These are phyloP conservation scores for Coregonus sp. DNA, from an alignment of 2,797 vertebrate species.

Conservation along the genomic window DNA sequence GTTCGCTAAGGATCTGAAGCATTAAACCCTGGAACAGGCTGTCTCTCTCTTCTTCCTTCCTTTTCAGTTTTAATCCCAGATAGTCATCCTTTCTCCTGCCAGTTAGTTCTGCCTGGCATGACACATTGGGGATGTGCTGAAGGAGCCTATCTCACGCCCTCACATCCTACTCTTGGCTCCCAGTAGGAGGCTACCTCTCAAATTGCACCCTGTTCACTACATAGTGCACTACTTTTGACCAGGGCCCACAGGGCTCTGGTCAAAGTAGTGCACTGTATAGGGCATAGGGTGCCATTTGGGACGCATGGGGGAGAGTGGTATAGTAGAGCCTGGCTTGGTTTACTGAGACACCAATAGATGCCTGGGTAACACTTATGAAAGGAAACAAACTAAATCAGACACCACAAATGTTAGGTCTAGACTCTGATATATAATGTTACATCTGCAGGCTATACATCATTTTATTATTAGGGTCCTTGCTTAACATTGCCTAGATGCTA, in stretches of 20 bases:
- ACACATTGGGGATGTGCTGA: conserved; percentile 21
- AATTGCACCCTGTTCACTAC: too few relatives aligned
- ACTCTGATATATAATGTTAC: neutral
- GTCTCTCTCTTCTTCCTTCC: neutral
- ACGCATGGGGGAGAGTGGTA: too few relatives aligned
- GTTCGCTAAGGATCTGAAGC: neutral
- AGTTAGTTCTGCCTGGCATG: conserved; percentile 33
- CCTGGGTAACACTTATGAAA: neutral
- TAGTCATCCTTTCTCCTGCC: conserved; percentile 9
- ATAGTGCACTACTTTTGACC: too few relatives aligned
- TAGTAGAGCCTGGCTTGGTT: neutral
- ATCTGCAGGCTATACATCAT: neutral
- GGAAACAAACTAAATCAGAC: neutral
- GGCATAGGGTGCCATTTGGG: too few relatives aligned
- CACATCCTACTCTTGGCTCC: conserved; percentile 20
- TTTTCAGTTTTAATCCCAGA: conserved; percentile 7
- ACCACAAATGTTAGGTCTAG: neutral
- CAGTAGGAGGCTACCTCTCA: neutral
- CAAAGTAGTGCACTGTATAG: too few relatives aligned
- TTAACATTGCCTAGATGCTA: neutral
- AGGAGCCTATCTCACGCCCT: conserved; percentile 12
- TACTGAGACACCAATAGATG: neutral
- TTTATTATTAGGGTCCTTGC: neutral
- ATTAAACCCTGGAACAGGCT: neutral
- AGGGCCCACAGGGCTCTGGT: too few relatives aligned